A percentile compares a stretch with the other conserved stretches of the same genome.
Conservation (phyloP, 2,888 invertebrate species). For the Drosophila neoperkinsi region DNA sequence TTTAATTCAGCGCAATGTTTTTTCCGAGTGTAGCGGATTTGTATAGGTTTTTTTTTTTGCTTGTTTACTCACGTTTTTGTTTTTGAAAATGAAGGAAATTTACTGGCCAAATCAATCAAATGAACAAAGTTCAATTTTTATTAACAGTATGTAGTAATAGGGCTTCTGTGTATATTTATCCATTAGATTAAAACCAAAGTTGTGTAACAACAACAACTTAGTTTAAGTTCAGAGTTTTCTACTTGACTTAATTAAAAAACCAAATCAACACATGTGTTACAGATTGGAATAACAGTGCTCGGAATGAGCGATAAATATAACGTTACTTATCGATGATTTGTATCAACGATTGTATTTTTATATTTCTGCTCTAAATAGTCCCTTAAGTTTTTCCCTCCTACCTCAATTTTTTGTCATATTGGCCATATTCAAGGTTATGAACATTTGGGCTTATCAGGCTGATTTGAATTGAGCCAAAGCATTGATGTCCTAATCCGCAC, state of each 20-base stretch:
- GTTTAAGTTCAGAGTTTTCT: neutral
- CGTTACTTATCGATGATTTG: neutral
- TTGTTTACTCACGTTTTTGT: neutral
- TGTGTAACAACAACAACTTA: neutral
- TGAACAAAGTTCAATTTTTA: conserved; percentile 1
- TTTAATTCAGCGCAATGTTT: neutral
- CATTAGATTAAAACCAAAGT: conserved; percentile 2
- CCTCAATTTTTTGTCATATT: neutral
- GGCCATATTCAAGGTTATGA: neutral
- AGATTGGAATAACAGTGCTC: neutral
- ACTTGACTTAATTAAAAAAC: neutral
- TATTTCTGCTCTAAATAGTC: neutral
- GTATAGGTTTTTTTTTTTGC: neutral
- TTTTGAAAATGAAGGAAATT: neutral
- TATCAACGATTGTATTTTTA: neutral
- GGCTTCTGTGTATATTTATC: neutral
- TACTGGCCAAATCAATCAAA: conserved; percentile 17
- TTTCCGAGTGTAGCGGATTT: neutral
- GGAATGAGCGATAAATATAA: neutral
- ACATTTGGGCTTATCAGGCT: conserved; percentile 22
- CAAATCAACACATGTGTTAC: neutral
- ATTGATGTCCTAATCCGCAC: conserved; percentile 44
- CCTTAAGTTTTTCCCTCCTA: neutral
- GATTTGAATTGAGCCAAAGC: neutral
- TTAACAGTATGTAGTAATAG: neutral